Percentiles rank a stretch among this genome's conserved stretches.
phyloP scores from a whole-genome alignment of 92 coral and sea anemone genomes.

The Siderastrea siderea region DNA sequence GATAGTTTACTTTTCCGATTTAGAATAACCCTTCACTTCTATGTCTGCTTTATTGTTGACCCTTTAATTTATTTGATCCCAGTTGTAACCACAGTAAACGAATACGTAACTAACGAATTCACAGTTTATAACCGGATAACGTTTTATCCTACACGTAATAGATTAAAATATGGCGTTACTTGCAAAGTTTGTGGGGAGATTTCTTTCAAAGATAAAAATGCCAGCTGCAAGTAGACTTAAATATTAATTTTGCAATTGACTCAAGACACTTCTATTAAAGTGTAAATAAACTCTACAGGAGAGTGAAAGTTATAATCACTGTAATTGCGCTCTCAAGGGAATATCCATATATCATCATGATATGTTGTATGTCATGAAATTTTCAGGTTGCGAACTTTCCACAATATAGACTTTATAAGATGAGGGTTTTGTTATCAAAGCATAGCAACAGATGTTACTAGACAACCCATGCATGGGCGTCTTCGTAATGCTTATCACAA shows the following conservation, averaged over 20 bases:
- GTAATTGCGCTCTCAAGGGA: neutral
- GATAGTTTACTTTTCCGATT: no score
- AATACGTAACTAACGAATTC: neutral
- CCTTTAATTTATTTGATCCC: no score
- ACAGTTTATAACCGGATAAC: neutral
- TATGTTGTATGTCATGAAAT: no score
- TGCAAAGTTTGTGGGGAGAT: constrained; percentile 8
- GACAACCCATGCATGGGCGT: neutral
- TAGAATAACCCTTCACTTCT: no score
- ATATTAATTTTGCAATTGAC: neutral
- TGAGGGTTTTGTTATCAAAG: neutral
- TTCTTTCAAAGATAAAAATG: neutral
- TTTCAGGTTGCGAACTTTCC: neutral
- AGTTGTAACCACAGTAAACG: no score
- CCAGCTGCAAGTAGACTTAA: neutral
- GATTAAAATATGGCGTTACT: neutral
- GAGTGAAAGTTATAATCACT: constrained; percentile 2
- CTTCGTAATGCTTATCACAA: neutral
- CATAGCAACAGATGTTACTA: neutral
- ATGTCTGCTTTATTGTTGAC: no score
- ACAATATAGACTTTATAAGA: neutral
- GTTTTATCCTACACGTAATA: neutral
- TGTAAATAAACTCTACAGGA: neutral
- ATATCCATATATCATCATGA: no score
- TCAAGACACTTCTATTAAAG: neutral